Evolutionary conservation across 2,113 vertebrate genomes (phyloP).

Genomic region (Turdus rufiventris): DNA sequence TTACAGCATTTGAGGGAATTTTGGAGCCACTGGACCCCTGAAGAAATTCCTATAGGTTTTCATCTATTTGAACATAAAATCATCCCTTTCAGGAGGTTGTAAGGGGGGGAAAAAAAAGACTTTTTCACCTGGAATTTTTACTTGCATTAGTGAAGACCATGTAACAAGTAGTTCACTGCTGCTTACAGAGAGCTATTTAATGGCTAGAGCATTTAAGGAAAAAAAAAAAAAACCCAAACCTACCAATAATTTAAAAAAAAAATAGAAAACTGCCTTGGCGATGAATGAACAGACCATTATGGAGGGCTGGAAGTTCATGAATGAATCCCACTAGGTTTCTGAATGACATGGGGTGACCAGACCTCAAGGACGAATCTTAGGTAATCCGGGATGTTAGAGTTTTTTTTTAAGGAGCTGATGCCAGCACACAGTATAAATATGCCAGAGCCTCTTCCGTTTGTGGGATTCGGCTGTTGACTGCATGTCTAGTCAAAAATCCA

Average conservation of each 20-base stretch:
- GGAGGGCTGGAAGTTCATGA: constrained; percentile 57
- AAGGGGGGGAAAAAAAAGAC: too few species aligned
- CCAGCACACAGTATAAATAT: constrained; percentile 52
- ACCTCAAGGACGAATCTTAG: constrained; percentile 45
- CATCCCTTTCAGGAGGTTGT: not conserved
- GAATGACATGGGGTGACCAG: constrained; percentile 47
- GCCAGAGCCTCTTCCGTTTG: constrained; percentile 46
- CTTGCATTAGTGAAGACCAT: constrained; percentile 29
- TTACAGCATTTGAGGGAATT: constrained; percentile 39
- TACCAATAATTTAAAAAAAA: not conserved
- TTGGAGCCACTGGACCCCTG: not conserved
- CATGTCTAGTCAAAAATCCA: constrained; percentile 46
- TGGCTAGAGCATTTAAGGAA: not conserved
- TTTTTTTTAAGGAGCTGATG: not conserved
- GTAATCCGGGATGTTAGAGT: not conserved
- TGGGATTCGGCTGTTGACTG: constrained; percentile 27
- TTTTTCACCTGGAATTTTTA: not conserved
- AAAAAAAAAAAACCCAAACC: not conserved
- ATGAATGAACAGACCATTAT: constrained; percentile 69
- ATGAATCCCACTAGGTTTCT: constrained; percentile 59
- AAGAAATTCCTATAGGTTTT: constrained; percentile 22
- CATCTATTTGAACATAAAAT: constrained; percentile 9
- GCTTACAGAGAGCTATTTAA: constrained; percentile 57
- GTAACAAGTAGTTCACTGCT: constrained; percentile 5
- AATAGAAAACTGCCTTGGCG: not conserved